Base-by-base conservation (phyloP, 2,888 invertebrate genomes). In the Ashinkailepas kermadecensis region DNA sequence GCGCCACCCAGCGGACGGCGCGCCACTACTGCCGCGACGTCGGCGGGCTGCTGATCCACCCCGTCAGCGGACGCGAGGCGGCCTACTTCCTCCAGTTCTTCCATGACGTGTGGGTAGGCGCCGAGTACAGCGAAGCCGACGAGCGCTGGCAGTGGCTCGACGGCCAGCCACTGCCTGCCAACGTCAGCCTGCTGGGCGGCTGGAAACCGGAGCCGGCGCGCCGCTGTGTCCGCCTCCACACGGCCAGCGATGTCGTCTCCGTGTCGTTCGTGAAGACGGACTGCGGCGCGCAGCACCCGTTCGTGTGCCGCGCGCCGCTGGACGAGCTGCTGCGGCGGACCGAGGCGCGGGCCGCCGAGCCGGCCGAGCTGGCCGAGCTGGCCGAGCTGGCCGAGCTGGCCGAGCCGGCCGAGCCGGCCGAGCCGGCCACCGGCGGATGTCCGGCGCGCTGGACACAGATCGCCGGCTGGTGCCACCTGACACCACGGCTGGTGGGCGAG, bases 101-200 rank as follows among this genome's bases (percentile, higher is more conserved):
- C 74, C 6, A 10, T 8, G 54, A 74, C 54, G 18, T 74, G 74
- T 74, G 74, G 74, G 74, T 74, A 18, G 74, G 74, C 54, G 74
- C 54, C 21, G 74, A 74, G 74, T 74, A 74, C 74, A 74, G 18
- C 54, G 39, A 11, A 15, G 3, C 74, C 54, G 74, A n/a, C 39
- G 74, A 21, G 18, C 15, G 25, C 15, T 74, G 74, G 74, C 74
- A 74, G 74, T 74, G 74, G 74, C 74, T 74, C 18, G 74, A 74
- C 74, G 74, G 74, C 74, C 8, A 8, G 12, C 74, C 74, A 54
- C 74, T 74, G 54, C 54, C 39, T 4, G 10, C 18, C 54, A 74
- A 74, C 74, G 74, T 54, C 74, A 54, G 13, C 18, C 18, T 74
- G 18, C 74, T 74, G 1, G 74, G 74, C 74, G 74, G 74, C 21